Evolutionary conservation across 2,888 invertebrate species (phyloP), one percentile per base, ranked within the genome.

Genomic region (Stramonita haemastoma): DNA sequence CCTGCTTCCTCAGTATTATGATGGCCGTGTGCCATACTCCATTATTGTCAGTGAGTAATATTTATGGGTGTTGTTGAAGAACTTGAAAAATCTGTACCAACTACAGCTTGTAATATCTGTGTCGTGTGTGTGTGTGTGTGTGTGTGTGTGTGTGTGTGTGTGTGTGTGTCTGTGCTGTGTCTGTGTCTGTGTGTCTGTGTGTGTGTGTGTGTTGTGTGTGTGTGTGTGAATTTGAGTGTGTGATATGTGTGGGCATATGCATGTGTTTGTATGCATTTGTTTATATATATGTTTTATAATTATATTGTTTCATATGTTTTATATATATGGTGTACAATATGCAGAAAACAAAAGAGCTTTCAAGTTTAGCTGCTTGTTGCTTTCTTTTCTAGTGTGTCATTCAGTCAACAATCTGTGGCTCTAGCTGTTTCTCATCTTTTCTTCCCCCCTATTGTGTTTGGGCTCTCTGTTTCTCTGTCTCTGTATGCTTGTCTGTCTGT

Each of bases 1-100:
- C 17, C 90, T 95, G 26, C 86, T 93, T 70, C 95, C 95, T 22
- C 94, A 93, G 83, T 94, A 94, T 87, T 81, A 91, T 29, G 95
- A 95, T 91, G 94, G 94, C 0, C 85, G 91, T n/a, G 89, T 95
- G 1, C 91, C 93, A 19, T 89, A 85, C 29, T 84, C 90, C 70
- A 89, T 92, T 87, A 87, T 94, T 13, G 90, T 92, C 81, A 92
- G 95, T 95, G 92, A 94, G 94, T 93, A 87, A 60, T 79, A 0
- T 13, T 13, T 15, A 66, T 17, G 66, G 46, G 46, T 46, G 46
- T 46, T 46, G 8, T 2, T 8, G 46, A 46, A 46, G 46, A 46
- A 46, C 46, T 46, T 46, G 46, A 46, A 46, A 60, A 17, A 60
- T 2, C 5, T 66, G 66, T 22, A 66, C 26, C 26, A 22, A 2